Evolutionary conservation across 2,113 vertebrate species (phyloP), one percentile per base, ranked within the genome.

Genomic region (Forbesichthys papilliferus): DNA sequence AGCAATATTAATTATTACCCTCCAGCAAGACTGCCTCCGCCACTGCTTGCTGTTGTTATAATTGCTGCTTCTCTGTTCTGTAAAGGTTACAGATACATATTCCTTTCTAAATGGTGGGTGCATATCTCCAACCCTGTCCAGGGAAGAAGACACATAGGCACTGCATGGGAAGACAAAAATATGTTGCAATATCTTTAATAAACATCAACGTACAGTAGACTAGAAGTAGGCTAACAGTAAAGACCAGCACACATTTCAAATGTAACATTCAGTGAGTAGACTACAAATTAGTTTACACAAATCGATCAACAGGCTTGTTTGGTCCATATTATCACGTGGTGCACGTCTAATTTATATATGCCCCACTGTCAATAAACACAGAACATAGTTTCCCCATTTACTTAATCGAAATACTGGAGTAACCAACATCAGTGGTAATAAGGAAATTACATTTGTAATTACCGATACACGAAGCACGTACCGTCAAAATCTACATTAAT

Each of bases 1-100:
- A 18, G 20, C 11, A 20, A 13, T n/a, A 9, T 14, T 27, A 12
- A 27, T 58, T 12, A 95, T 94, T 84, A 95, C 96, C 94, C 96
- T 88, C 95, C 93, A 96, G 80, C 93, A 98, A n/a, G 95, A 95
- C 82, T 93, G 94, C 64, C 94, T 91, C 80, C 95, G 91, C 95
- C 89, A 91, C 79, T 92, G 91, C 83, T 95, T 96, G 87, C 91
- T 91, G 86, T 95, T 94, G 20, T 91, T 94, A 85, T 94, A 94
- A 74, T 74, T 76, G 61, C 87, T 84, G 54, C 80, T 68, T 34
- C 83, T 89, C 71, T 84, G 88, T 3, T 88, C 84, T 68, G 89
- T 75, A 57, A 97, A 88, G 27, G 90, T 94, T 75, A 98, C 82
- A 53, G 95, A 94, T 53, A 96, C 91, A 75, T 96, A 96, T 65